Percentiles rank a stretch among this genome's conserved stretches.
Evolutionary conservation across 2,113 vertebrate species (phyloP).

Genomic region (Sturnus vulgaris): DNA sequence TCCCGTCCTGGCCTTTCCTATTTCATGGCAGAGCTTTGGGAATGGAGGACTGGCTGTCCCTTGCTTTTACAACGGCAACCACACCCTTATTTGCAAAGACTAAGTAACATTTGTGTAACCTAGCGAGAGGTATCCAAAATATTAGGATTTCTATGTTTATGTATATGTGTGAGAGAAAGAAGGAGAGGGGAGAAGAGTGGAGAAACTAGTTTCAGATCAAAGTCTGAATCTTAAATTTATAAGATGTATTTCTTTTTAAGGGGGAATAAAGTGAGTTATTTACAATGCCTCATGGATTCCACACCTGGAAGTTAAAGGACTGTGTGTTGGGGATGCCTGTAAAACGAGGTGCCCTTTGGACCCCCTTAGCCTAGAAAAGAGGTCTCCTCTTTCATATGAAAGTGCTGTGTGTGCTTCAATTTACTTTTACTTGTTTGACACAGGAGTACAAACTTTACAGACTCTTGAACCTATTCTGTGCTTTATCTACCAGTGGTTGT

Average conservation of each 20-base stretch:
- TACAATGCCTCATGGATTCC: neutral
- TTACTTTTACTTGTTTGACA: neutral
- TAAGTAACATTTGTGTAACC: neutral
- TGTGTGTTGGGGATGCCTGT: neutral
- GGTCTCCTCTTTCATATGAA: neutral
- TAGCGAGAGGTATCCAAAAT: neutral
- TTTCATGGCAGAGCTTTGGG: neutral
- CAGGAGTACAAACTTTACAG: neutral
- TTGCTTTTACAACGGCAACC: neutral
- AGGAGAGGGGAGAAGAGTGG: neutral
- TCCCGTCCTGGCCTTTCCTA: neutral
- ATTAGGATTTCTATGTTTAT: neutral
- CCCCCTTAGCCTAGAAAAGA: neutral
- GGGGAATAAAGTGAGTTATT: slow-evolving; percentile 19
- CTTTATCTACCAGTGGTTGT: neutral
- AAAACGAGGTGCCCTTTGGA: slow-evolving; percentile 44
- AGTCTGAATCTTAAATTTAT: neutral
- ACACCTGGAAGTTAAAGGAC: neutral
- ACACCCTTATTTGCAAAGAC: neutral
- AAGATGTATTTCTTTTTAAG: neutral
- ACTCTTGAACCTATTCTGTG: neutral
- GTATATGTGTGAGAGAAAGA: neutral
- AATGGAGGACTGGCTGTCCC: neutral
- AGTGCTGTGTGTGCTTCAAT: neutral
- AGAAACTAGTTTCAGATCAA: neutral